Percentiles rank a stretch among this genome's conserved stretches.
Evolutionary conservation across 1,140 invertebrate genomes (phyloP).

Genomic region (Rhopalosiphum maidis): DNA sequence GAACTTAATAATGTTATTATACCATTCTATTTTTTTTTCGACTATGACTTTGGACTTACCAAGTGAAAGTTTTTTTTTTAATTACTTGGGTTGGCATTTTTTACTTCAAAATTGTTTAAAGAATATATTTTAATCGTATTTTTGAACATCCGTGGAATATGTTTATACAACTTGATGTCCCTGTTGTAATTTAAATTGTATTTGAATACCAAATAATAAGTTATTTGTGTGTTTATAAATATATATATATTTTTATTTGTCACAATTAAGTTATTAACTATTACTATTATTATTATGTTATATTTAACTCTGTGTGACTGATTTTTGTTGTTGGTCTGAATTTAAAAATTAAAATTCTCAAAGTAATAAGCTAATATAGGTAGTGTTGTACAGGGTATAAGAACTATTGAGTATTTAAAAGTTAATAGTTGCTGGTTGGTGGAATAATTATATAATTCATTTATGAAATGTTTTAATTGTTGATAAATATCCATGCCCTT

Average conservation of each 20-base stretch:
- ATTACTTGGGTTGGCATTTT: background rate
- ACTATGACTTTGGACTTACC: background rate
- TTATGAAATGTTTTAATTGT: background rate
- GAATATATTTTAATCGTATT: background rate
- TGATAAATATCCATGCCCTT: background rate
- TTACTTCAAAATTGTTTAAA: background rate
- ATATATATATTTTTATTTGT: slow-evolving; percentile 6
- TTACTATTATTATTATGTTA: background rate
- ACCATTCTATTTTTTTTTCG: slow-evolving; percentile 14
- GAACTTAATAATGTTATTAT: slow-evolving; percentile 48
- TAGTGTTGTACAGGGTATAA: slow-evolving; percentile 55
- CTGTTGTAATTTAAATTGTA: background rate
- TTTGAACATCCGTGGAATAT: background rate
- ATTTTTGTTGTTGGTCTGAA: slow-evolving; percentile 41
- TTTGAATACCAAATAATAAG: slow-evolving; percentile 18
- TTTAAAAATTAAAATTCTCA: slow-evolving; percentile 38
- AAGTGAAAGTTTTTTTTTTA: background rate
- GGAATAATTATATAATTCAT: slow-evolving; percentile 30
- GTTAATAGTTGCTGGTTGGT: slow-evolving; percentile 3
- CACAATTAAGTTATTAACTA: slow-evolving; percentile 18
- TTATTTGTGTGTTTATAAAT: background rate
- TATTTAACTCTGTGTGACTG: background rate
- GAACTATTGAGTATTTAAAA: slow-evolving; percentile 52
- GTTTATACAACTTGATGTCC: background rate
- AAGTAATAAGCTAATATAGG: slow-evolving; percentile 18